Evolutionary conservation across 2,113 vertebrate genomes (phyloP), one percentile per base, ranked within the genome.

Genomic region (Colossoma macropomum): DNA sequence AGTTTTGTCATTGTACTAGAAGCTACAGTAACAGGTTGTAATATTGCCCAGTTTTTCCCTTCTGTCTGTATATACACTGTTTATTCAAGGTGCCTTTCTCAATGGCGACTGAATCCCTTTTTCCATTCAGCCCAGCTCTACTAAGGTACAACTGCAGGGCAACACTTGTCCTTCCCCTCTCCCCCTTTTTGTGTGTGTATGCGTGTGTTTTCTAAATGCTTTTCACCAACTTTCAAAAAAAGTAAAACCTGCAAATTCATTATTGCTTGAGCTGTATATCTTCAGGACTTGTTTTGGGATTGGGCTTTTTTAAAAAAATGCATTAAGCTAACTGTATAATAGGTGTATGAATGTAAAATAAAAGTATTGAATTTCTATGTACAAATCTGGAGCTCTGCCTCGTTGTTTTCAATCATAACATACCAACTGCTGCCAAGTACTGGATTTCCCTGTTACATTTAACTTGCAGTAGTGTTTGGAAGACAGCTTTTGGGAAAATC

Each of bases 331-430:
- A 60, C 96, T 98, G 96, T 99, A 98, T 94, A 96, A 96, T 96
- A 96, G 95, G 96, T 98, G 97, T 98, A 97, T 95, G 97, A 97
- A 98, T 96, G 96, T 96, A 96, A 97, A 98, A 98, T 98, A 97
- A 98, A 99, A 94, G 86, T 94, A 95, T 94, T 93, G 90, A 76
- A 93, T 95, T 94, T 95, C 87, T 93, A 93, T 95, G 92, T 92
- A 91, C 75, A 85, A 91, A 32, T 82, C 16, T 38, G 21, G 83
- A 69, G 82, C n/a, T 25, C 28, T 15, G 77, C 7, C 45, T 81
- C 8, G 48, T 71, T 59, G 38, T 78, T 78, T 19, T 16, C 32
- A 21, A 68, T 13, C 23, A 60, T 27, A 28, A 32, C 10, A 9
- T 11, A 10, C 27, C 13, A 0, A 25, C 30, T 17, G 41, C 1